Base-by-base conservation (phyloP, 2,797 vertebrate genomes). In the Lindbergichthys nudifrons region DNA sequence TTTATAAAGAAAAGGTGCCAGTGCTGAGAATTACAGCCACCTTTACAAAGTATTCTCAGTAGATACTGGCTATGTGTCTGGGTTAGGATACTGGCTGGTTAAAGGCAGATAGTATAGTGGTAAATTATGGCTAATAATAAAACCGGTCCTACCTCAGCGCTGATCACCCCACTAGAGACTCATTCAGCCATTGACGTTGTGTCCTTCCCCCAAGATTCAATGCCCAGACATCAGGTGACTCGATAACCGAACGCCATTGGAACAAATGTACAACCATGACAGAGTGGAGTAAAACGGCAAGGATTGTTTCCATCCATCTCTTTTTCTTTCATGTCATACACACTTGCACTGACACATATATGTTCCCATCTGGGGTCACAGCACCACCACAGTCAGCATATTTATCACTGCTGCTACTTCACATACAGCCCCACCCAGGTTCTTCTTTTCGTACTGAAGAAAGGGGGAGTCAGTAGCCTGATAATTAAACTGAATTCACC, bases 81-180 rank as follows among this genome's bases (percentile, higher is more conserved):
- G 70, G 75, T 69, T 76, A 65, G 67, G 68, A 72, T 51, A 6
- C 14, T 10, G 3, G 23, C 19, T 11, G 36, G 2, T 19, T n/a
- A 52, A 14, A 10, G 12, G 30, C 21, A 73, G 64, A 75, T 18
- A 16, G 62, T 4, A 5, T 57, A 56, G 47, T 14, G 0, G 61
- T 83, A 63, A 80, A 65, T 78, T 63, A 80, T 43, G 41, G 68
- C 21, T 8, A 2, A 64, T 41, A 65, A 79, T 83, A 79, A 83
- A 81, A 76, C 3, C 45, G 43, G n/a, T 18, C 12, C 36, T 48
- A 63, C 15, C 71, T 77, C 53, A 26, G 30, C 0, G 10, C 60
- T 79, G 73, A 72, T 66, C 66, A 73, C 18, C 65, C 56, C 63
- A 54, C 77, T 23, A 50, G 74, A 65, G 73, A 54, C 65, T 51